Conservation (phyloP, 1,140 invertebrate species). For the Homalodisca vitripennis region DNA sequence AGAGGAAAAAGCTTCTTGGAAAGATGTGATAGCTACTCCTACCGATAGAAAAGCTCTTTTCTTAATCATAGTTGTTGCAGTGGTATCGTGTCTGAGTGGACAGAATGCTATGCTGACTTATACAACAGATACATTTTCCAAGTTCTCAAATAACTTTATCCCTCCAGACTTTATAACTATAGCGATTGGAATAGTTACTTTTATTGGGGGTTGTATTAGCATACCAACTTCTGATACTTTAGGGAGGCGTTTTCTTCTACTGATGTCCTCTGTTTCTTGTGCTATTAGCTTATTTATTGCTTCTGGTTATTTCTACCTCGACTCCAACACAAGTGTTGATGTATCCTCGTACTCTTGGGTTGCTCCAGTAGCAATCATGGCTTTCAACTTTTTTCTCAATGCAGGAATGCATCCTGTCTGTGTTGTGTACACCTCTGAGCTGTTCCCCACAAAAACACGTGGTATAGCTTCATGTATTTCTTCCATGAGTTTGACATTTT, state of each 20-base stretch:
- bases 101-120: slow-evolving; percentile 73
- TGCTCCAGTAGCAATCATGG: slow-evolving; percentile 62
- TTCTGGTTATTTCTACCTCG: slow-evolving; percentile 56
- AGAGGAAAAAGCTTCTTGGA: slow-evolving; percentile 47
- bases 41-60: slow-evolving; percentile 63
- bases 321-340: slow-evolving; percentile 53
- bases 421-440: slow-evolving; percentile 68
- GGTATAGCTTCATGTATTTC: slow-evolving; percentile 66
- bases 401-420: slow-evolving; percentile 70
- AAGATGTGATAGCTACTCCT: slow-evolving; percentile 51
- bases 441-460: slow-evolving; percentile 69
- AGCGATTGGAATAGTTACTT: slow-evolving; percentile 63
- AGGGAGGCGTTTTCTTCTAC: slow-evolving; percentile 66
- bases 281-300: slow-evolving; percentile 48
- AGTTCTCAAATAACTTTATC: slow-evolving; percentile 49
- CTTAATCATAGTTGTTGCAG: slow-evolving; percentile 56
- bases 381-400: slow-evolving; percentile 67
- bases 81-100: slow-evolving; percentile 73
- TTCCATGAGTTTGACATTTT: slow-evolving; percentile 66
- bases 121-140: slow-evolving; percentile 68
- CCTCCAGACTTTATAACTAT: slow-evolving; percentile 57
- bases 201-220: slow-evolving; percentile 61
- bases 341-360: slow-evolving; percentile 54
- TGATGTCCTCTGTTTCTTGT: slow-evolving; percentile 39
- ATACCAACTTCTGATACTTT: slow-evolving; percentile 67